phyloP scores from a whole-genome alignment of 2,797 vertebrate species.

The Arnoldichthys spilopterus region DNA sequence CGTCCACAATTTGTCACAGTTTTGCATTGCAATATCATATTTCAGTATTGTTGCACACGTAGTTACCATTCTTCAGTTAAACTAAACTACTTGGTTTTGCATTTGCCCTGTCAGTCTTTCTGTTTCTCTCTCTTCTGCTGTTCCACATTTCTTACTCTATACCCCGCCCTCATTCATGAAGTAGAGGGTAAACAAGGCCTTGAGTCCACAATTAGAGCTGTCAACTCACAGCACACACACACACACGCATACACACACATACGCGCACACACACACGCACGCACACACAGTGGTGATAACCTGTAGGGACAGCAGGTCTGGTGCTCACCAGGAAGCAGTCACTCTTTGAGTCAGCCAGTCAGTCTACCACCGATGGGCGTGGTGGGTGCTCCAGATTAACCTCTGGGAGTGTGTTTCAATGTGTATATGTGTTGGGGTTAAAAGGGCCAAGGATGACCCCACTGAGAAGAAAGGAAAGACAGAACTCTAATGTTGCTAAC shows the following conservation, averaged over 20 bases:
- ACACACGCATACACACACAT: constrained; percentile 15
- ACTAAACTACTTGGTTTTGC: background rate
- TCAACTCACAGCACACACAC: constrained; percentile 2
- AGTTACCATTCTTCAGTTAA: too few relatives aligned
- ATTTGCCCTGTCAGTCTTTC: background rate
- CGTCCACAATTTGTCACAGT: too few relatives aligned
- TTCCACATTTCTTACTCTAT: background rate
- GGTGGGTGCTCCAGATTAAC: constrained; percentile 17
- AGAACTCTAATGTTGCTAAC: background rate
- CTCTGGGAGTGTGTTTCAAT: constrained; percentile 6
- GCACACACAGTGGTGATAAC: constrained; percentile 49
- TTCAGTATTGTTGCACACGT: too few relatives aligned
- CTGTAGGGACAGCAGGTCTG: constrained; percentile 43
- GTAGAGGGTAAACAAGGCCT: background rate
- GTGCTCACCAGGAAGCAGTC: constrained; percentile 28
- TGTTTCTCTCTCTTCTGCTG: background rate
- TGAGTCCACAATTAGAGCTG: constrained; percentile 16
- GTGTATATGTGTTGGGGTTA: constrained; percentile 4
- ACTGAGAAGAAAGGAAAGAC: constrained; percentile 10
- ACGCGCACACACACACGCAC: background rate
- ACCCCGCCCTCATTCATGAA: background rate
- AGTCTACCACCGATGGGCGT: constrained; percentile 34
- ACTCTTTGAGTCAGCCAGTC: constrained; percentile 15
- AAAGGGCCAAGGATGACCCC: background rate
- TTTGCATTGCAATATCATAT: too few relatives aligned